Evolutionary conservation across 2,888 invertebrate species (phyloP).

Genomic region (Biston stratarius): DNA sequence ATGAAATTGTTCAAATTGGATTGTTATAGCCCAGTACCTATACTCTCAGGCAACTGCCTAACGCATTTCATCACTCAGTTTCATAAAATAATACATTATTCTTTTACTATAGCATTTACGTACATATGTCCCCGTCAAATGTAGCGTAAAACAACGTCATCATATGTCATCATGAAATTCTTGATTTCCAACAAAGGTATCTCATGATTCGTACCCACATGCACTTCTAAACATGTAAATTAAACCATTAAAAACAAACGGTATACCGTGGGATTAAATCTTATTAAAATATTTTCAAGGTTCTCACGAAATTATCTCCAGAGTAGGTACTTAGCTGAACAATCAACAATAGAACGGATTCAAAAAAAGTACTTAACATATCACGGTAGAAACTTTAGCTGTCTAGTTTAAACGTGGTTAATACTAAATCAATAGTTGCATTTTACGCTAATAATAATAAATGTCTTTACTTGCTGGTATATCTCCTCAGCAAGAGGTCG

Average conservation of each 20-base stretch:
- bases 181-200: constrained; percentile 5
- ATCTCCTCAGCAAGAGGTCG: too few species aligned
- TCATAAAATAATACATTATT: too few species aligned
- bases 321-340: background rate
- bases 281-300: constrained; percentile 15
- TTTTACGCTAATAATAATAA: too few species aligned
- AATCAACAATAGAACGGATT: background rate
- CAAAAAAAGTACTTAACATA: background rate
- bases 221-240: constrained; percentile 16
- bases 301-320: constrained; percentile 20
- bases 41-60: too few species aligned
- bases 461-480: too few species aligned
- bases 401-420: too few species aligned
- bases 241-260: constrained; percentile 24
- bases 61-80: too few species aligned
- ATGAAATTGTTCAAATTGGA: too few species aligned
- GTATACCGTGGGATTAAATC: constrained; percentile 23
- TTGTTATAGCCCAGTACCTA: too few species aligned
- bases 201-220: constrained; percentile 10
- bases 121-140: background rate
- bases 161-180: background rate
- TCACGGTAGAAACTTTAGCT: background rate
- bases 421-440: too few species aligned
- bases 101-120: too few species aligned
- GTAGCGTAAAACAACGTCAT: background rate